phyloP scores from a whole-genome alignment of 2,113 vertebrate species.

The Hydropotes inermis region DNA sequence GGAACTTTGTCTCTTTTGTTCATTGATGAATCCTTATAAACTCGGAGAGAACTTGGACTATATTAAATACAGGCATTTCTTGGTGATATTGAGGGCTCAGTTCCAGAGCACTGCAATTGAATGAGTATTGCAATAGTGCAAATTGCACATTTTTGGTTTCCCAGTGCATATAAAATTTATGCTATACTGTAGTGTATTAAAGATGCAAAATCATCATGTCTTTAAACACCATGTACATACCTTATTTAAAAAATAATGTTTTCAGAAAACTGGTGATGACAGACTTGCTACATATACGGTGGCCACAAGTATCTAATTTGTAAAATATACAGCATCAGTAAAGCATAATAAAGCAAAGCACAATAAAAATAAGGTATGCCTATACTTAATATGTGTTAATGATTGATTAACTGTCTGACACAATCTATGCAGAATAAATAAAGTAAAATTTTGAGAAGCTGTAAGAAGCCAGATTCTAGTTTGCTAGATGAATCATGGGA shows the following conservation, averaged over 20 bases:
- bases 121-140: background rate
- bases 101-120: background rate
- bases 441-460: background rate
- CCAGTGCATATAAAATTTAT: background rate
- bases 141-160: background rate
- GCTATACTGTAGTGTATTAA: background rate
- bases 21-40: background rate
- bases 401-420: background rate
- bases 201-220: background rate
- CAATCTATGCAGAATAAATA: background rate
- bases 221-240: background rate
- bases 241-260: background rate
- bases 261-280: background rate
- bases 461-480: background rate
- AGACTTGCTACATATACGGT: background rate
- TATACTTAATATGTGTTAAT: background rate
- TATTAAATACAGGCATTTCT: background rate
- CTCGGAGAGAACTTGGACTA: background rate
- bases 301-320: background rate
- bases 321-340: background rate
- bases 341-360: background rate
- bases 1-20: background rate
- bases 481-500: background rate
- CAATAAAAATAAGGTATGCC: background rate
- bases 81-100: background rate